These are phyloP conservation scores for Melanotus villosus DNA, from an alignment of 2,888 invertebrate genomes.

Conservation along the genomic window DNA sequence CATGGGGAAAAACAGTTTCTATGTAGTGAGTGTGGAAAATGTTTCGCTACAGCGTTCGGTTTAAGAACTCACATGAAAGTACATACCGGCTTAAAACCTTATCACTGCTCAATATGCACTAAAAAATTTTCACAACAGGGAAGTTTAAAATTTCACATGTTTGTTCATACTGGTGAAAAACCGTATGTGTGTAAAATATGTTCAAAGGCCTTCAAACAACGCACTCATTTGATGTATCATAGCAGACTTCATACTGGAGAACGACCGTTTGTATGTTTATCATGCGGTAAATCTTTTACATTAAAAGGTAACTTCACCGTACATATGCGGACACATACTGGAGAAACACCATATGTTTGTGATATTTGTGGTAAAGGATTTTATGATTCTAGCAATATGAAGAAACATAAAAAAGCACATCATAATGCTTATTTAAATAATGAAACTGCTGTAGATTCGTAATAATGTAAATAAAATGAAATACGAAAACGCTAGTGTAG, in stretches of 20 bases:
- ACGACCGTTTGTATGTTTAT: conserved; percentile 53
- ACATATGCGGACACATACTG: conserved; percentile 10
- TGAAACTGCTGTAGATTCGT: no score
- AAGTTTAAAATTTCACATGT: conserved; percentile 55
- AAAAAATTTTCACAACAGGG: conserved; percentile 57
- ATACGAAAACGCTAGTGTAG: no score
- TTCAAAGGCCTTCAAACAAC: conserved; percentile 59
- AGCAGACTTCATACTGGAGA: conserved; percentile 58
- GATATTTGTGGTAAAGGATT: conserved; percentile 39
- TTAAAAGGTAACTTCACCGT: conserved; percentile 30
- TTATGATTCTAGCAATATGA: conserved; percentile 57
- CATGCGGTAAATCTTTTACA: conserved; percentile 58
- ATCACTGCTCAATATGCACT: conserved; percentile 56
- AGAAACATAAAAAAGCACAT: conserved; percentile 25
- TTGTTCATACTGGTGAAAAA: conserved; percentile 64
- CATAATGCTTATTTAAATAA: no score
- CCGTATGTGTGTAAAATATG: conserved; percentile 66
- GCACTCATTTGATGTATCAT: conserved; percentile 58
- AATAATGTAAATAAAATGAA: no score
- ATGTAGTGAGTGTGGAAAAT: conserved; percentile 54
- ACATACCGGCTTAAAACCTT: conserved; percentile 56
- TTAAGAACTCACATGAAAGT: conserved; percentile 52
- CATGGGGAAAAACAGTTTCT: conserved; percentile 49
- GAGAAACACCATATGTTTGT: conserved; percentile 8
- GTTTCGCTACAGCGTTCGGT: conserved; percentile 52